Evolutionary conservation across 2,888 invertebrate species (phyloP), one percentile per base, ranked within the genome.

Genomic region (Eilema griseolum): DNA sequence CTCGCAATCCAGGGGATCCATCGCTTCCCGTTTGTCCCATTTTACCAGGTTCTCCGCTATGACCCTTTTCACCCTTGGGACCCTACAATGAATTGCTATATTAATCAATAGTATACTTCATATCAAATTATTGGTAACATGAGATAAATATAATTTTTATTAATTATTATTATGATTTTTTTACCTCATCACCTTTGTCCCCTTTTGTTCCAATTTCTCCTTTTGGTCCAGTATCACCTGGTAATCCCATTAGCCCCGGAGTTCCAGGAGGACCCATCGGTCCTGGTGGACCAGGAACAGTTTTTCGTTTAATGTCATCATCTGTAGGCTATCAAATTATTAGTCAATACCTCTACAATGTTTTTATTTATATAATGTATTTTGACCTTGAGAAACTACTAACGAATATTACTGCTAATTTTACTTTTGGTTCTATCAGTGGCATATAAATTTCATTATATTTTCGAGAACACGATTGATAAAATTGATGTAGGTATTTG

Each of bases 11-110:
- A 41, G 71, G 69, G 20, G 92, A 89, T 5, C 97, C 97, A 2
- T 95, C 95, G 57, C 92, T 85, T 24, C 98, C 97, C 72, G 96
- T 92, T 8, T 97, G 97, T 64, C 98, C 98, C 68, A 95, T 95
- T 74, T 95, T 95, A 66, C 98, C 98, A 83, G 96, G 52, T 24
- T 60, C 26, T 64, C 80, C 80, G 46, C 20, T 70, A 5, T 62
- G 52, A 3, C 80, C 80, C n/a, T 64, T 20, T 69, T 71, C 57
- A 5, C 81, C 80, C 16, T 23, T 60, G 10, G 33, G 3, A 16
- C 80, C 80, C 3, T 69, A 33, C 23, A 3, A 8, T 16, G 20
- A 52, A 64, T n/a, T 12, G 20, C 4, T 28, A 64, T 26, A 12
- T 64, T 52, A 28, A 64, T 12, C 26, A 24, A 24, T 26, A 24